Evolutionary conservation across 2,888 invertebrate genomes (phyloP), one percentile per base, ranked within the genome.

Genomic region (Pollenia griseotomentosa): DNA sequence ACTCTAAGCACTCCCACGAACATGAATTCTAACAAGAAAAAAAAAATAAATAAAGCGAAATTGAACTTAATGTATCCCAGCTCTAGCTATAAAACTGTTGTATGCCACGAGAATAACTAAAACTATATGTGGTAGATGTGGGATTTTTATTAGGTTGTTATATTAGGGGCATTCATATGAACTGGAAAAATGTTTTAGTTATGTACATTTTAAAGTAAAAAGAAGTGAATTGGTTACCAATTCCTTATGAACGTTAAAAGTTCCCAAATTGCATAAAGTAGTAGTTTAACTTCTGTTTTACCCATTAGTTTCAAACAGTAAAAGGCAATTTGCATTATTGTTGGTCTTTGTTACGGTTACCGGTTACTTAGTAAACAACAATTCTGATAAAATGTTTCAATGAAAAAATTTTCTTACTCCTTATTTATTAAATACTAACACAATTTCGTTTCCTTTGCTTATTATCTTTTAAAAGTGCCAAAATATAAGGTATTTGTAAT

Each of bases 1-100:
- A 74, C 19, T 77, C 77, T 82, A 79, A 84, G 63, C 66, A 84
- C 87, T 82, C 84, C 87, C 84, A 87, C 84, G 78, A 68, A 86
- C n/a, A 86, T 70, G 66, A 71, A 66, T 61, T 46, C 16, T n/a
- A 9, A 65, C n/a, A 57, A 73, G 12, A 65, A 70, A 70, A 42
- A 23, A 33, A 66, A 59, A 59, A 73, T 10, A 48, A 70, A 79
- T 61, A 9, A 1, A 74, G 23, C 51, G 33, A 61, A 77, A 74
- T 63, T 75, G 79, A 84, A 85, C 84, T 85, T 80, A 68, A 74
- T 80, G 71, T 85, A 80, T 80, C 19, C 44, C 55, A 73, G 78
- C 70, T 73, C 44, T 42, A 73, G 78, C 70, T 73, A 73, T 78
- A 59, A 83, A 83, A 66, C 16, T 42, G 14, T 73, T 65, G 10